A percentile compares a stretch with the other conserved stretches of the same genome.
Conservation (phyloP, 1,140 invertebrate genomes). For the Elysia chlorotica region DNA sequence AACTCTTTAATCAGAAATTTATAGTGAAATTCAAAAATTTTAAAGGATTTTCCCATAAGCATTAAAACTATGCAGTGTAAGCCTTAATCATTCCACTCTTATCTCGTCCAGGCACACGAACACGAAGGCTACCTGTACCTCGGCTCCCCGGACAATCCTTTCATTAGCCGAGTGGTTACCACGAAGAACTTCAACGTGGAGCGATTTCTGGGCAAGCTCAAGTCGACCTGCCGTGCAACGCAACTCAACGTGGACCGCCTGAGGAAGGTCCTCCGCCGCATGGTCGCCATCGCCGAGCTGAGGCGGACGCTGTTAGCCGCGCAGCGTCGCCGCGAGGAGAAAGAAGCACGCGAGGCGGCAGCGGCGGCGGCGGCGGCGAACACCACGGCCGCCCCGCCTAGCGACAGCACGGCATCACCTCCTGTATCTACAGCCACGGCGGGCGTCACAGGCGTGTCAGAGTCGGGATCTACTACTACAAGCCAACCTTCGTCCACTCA, state of each 20-base stretch:
- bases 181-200: slow-evolving; percentile 6
- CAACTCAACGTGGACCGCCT: slow-evolving; percentile 5
- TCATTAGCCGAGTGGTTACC: slow-evolving; percentile 2
- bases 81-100: too few species aligned
- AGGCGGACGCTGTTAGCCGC: background rate
- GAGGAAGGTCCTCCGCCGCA: background rate
- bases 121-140: slow-evolving; percentile 16
- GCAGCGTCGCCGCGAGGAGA: background rate
- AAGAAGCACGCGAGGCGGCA: background rate
- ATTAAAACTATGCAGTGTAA: too few species aligned
- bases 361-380: background rate
- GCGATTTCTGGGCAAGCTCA: slow-evolving; percentile 6
- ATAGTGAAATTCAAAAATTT: too few species aligned
- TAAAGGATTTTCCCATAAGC: too few species aligned
- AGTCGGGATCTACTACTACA: background rate
- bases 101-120: slow-evolving; percentile 8
- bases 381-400: background rate
- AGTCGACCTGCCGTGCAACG: slow-evolving; percentile 18
- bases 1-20: too few species aligned
- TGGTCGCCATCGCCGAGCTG: slow-evolving; percentile 14
- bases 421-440: background rate
- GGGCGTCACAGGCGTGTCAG: background rate
- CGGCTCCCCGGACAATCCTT: slow-evolving; percentile 1
- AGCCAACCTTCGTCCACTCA: background rate
- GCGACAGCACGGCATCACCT: background rate